Conservation (phyloP, 2,888 invertebrate genomes). For the Thymelicus acteon region DNA sequence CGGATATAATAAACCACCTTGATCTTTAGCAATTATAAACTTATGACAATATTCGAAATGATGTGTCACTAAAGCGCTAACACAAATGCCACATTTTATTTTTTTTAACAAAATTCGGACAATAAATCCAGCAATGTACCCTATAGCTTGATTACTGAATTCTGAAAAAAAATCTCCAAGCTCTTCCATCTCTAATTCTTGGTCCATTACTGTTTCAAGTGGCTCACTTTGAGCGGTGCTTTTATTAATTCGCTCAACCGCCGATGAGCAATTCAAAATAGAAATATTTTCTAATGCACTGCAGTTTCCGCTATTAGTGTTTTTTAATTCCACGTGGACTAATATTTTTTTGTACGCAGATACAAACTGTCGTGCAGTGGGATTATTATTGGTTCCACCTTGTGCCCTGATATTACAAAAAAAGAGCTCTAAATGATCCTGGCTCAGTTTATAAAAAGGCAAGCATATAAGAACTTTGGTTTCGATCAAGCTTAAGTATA, state of each 20-base stretch:
- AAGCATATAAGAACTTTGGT: not conserved
- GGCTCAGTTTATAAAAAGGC: not conserved
- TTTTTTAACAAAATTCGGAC: too few relatives aligned
- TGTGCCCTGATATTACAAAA: not conserved
- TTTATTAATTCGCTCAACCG: constrained; percentile 1
- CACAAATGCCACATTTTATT: too few relatives aligned
- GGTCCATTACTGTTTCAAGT: not conserved
- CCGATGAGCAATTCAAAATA: not conserved
- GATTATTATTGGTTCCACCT: not conserved
- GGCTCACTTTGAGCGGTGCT: not conserved
- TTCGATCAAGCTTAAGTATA: not conserved
- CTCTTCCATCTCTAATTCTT: not conserved
- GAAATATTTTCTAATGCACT: not conserved
- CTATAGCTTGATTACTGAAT: too few relatives aligned
- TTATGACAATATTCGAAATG: too few relatives aligned
- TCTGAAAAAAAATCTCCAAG: constrained; percentile 3
- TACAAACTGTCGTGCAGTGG: not conserved
- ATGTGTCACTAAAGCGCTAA: too few relatives aligned
- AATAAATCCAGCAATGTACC: too few relatives aligned
- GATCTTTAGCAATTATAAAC: too few relatives aligned
- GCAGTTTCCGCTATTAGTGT: not conserved
- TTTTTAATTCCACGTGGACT: not conserved
- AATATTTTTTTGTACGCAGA: not conserved
- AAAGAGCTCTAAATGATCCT: not conserved
- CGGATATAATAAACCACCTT: too few relatives aligned